Conservation (phyloP, 53 echinoderm and acorn worm genomes). For the Paracentrotus lividus region DNA sequence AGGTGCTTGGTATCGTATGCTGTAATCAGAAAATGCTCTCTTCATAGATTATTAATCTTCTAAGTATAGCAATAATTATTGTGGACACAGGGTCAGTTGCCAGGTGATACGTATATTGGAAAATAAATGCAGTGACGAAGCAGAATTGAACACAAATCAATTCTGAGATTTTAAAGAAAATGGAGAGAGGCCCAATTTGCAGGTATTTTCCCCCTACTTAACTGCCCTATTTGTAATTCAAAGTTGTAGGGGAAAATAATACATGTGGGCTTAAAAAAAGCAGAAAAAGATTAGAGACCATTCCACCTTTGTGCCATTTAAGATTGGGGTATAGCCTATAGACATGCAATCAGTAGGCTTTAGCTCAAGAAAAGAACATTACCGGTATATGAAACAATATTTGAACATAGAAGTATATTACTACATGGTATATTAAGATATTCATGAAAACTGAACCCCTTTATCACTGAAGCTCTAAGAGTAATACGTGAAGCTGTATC, state of each 20-base stretch:
- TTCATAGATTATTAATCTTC: neutral
- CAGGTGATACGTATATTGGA: too few species aligned
- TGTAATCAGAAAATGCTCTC: neutral
- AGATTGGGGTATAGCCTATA: slow-evolving; percentile 88
- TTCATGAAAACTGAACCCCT: neutral
- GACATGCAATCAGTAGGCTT: too few species aligned
- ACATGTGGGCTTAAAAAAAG: neutral
- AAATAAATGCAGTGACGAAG: neutral
- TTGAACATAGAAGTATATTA: neutral
- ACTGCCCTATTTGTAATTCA: too few species aligned
- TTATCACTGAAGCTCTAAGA: slow-evolving; percentile 85
- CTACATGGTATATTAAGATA: slow-evolving; percentile 1
- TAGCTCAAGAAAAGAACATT: too few species aligned
- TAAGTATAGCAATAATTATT: neutral
- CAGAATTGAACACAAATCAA: neutral
- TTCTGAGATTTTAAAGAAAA: neutral
- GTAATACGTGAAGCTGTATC: slow-evolving; percentile 92
- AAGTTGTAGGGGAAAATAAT: too few species aligned
- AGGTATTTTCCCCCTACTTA: too few species aligned
- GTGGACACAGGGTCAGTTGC: neutral
- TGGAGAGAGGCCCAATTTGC: too few species aligned
- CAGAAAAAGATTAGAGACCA: too few species aligned
- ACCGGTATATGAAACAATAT: too few species aligned
- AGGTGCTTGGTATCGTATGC: neutral
- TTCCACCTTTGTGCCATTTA: slow-evolving; percentile 78